Conservation (phyloP, 2,888 invertebrate genomes). For the Bimastos eiseni region DNA sequence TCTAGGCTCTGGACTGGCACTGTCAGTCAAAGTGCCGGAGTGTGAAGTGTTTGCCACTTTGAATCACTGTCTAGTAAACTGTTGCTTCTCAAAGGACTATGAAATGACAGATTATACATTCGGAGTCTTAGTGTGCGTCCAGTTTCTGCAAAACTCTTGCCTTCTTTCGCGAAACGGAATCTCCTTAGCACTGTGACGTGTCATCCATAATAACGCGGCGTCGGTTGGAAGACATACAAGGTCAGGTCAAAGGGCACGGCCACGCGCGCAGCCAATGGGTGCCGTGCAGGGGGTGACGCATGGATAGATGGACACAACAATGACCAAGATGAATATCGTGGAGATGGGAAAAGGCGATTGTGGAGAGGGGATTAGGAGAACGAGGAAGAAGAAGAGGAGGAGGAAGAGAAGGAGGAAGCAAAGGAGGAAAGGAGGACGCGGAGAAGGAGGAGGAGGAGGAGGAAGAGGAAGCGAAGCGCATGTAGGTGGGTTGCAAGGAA, state of each 20-base stretch:
- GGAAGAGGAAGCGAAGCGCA: no score
- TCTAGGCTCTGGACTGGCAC: not conserved
- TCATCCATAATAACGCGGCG: not conserved
- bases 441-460: not conserved
- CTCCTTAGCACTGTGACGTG: not conserved
- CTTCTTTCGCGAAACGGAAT: not conserved
- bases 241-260: conserved; percentile 13
- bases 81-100: not conserved
- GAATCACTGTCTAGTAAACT: no score
- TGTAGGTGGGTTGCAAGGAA: no score
- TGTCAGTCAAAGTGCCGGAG: not conserved
- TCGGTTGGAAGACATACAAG: not conserved
- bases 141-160: not conserved
- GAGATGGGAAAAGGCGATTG: conserved; percentile 1
- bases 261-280: not conserved
- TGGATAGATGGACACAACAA: not conserved
- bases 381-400: not conserved
- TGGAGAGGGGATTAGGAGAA: not conserved
- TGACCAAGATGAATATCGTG: not conserved
- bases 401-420: no score
- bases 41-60: not conserved
- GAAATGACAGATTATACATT: not conserved
- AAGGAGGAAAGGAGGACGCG: not conserved
- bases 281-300: not conserved
- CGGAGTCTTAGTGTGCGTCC: not conserved